Evolutionary conservation across 1,140 invertebrate genomes (phyloP).

Genomic region (Nomia melanderi): DNA sequence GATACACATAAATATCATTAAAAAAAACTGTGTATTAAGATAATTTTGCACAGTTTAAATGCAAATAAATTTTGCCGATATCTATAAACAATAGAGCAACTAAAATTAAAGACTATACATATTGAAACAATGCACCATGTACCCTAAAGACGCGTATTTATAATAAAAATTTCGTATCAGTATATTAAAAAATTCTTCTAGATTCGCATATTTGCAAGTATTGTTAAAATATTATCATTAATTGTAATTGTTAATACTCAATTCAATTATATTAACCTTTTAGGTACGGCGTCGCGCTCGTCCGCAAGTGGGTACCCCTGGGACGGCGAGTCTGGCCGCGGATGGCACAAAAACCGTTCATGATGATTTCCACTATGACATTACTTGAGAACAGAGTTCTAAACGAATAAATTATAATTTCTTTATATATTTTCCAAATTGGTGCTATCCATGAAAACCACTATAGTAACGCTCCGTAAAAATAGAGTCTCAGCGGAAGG

Average conservation of each 20-base stretch:
- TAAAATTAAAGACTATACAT: conserved; percentile 3
- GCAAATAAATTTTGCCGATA: conserved; percentile 10
- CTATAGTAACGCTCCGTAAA: too few relatives aligned
- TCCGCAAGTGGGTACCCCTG: too few relatives aligned
- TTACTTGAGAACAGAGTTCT: too few relatives aligned
- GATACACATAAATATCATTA: conserved; percentile 16
- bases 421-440: too few relatives aligned
- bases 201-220: not conserved
- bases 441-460: too few relatives aligned
- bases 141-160: not conserved
- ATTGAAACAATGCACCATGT: not conserved
- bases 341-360: too few relatives aligned
- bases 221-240: conserved; percentile 5
- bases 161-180: not conserved
- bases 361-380: too few relatives aligned
- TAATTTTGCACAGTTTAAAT: conserved; percentile 20
- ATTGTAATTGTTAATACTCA: conserved; percentile 20
- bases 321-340: too few relatives aligned
- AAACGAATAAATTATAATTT: too few relatives aligned
- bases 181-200: conserved; percentile 16
- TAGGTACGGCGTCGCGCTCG: too few relatives aligned
- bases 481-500: too few relatives aligned
- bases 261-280: not conserved
- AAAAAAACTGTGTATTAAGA: conserved; percentile 22
- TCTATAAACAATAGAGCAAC: conserved; percentile 1